A percentile compares a stretch with the other conserved stretches of the same genome.
phyloP scores from a whole-genome alignment of 1,140 invertebrate genomes.

The Zaprionus tsacasi region DNA sequence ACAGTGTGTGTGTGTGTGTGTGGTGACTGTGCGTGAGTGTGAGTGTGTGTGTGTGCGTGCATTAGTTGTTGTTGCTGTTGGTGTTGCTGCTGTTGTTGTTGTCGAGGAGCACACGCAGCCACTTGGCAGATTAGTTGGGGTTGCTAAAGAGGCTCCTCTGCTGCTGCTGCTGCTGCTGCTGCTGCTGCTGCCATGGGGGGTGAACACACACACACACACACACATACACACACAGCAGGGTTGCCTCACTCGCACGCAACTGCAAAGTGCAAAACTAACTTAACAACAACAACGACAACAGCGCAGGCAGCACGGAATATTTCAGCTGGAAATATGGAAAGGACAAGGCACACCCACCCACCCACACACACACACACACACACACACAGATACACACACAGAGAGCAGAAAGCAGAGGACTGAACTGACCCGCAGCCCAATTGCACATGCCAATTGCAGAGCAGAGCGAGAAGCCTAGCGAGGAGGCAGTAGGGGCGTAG shows the following conservation, averaged over 20 bases:
- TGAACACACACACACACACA: conserved; percentile 4
- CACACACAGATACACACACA: conserved; percentile 1
- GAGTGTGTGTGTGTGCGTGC: background rate
- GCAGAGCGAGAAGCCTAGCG: background rate
- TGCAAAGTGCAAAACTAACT: conserved; percentile 59
- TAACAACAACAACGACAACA: conserved; percentile 53
- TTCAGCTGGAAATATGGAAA: conserved; percentile 78
- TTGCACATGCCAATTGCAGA: conserved; percentile 44
- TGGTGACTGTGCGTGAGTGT: background rate
- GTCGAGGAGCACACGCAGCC: background rate
- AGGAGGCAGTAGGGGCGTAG: no score
- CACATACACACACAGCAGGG: conserved; percentile 38
- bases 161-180: background rate
- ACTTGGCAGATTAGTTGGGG: conserved; percentile 51
- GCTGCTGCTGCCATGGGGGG: background rate
- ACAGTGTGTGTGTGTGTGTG: background rate
- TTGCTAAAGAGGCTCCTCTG: conserved; percentile 38
- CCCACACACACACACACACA: conserved; percentile 6
- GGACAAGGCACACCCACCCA: conserved; percentile 22
- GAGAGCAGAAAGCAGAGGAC: background rate
- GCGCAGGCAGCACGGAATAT: conserved; percentile 58
- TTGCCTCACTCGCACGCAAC: conserved; percentile 47
- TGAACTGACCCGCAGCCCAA: conserved; percentile 44
- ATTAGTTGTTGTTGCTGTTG: background rate
- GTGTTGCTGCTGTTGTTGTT: background rate